Evolutionary conservation across 2,888 invertebrate genomes (phyloP).

Genomic region (Nasonia oneida): DNA sequence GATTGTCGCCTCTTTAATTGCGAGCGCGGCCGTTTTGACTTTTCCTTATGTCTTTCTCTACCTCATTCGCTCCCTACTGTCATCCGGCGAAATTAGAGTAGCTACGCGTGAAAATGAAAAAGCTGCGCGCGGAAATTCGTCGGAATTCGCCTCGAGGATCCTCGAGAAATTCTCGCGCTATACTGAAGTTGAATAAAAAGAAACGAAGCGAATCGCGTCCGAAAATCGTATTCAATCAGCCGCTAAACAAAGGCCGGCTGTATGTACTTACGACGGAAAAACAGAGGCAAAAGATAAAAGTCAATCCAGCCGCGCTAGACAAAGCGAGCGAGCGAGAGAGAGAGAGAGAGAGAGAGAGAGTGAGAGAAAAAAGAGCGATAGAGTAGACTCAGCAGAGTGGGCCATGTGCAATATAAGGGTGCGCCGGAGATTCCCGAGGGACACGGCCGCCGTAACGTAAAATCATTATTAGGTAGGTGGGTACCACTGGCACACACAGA

Average conservation of each 20-base stretch:
- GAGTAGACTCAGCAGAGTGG: slow-evolving; percentile 64
- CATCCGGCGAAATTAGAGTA: background rate
- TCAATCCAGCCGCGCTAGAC: slow-evolving; percentile 45
- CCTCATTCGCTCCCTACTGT: background rate
- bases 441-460: slow-evolving; percentile 77
- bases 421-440: slow-evolving; percentile 78
- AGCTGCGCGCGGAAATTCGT: background rate
- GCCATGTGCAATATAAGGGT: slow-evolving; percentile 79
- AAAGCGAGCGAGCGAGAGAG: slow-evolving; percentile 10
- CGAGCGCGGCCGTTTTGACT: slow-evolving; percentile 15
- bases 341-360: slow-evolving; percentile 8
- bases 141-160: background rate
- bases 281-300: slow-evolving; percentile 51
- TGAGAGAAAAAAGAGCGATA: background rate
- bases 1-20: slow-evolving; percentile 57
- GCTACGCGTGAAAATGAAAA: background rate
- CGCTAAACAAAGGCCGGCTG: background rate
- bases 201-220: slow-evolving; percentile 11
- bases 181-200: background rate
- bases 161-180: background rate
- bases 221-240: slow-evolving; percentile 13
- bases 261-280: background rate
- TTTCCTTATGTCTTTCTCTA: slow-evolving; percentile 42
- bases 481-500: slow-evolving; percentile 52
- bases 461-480: slow-evolving; percentile 79